These are phyloP conservation scores for Cololabis saira DNA, from an alignment of 2,113 vertebrate genomes.

Conservation along the genomic window DNA sequence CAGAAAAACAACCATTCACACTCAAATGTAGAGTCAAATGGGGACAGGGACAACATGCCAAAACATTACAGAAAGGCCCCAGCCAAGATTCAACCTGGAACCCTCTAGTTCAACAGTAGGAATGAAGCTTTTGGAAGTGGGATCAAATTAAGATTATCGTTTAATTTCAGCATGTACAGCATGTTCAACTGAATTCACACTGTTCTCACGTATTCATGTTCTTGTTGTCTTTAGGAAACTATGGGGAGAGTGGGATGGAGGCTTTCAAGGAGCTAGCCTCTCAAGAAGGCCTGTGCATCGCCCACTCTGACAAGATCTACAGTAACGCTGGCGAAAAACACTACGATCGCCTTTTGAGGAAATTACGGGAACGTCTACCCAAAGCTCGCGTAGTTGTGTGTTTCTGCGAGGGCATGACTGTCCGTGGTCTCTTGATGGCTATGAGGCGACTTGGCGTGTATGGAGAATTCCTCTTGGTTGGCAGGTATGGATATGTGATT, in stretches of 20 bases:
- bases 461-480: constrained; percentile 93
- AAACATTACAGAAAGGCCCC: too few relatives aligned
- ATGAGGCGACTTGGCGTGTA: constrained; percentile 93
- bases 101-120: too few relatives aligned
- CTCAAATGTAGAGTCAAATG: too few relatives aligned
- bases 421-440: constrained; percentile 93
- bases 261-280: constrained; percentile 98
- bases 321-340: constrained; percentile 96
- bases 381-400: constrained; percentile 97
- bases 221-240: constrained; percentile 86
- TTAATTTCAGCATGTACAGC: too few relatives aligned
- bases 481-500: constrained; percentile 86
- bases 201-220: background rate
- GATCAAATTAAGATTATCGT: too few relatives aligned
- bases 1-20: too few relatives aligned
- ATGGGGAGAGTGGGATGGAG: constrained; percentile 98
- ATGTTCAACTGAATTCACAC: background rate
- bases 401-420: constrained; percentile 98
- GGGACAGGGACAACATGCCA: too few relatives aligned
- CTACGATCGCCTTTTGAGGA: constrained; percentile 93
- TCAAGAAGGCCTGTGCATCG: constrained; percentile 95
- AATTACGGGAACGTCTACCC: constrained; percentile 92
- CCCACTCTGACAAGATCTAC: constrained; percentile 99
- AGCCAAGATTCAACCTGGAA: too few relatives aligned
- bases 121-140: too few relatives aligned